Conservation (phyloP, 2,113 vertebrate genomes). For the Tympanuchus pallidicinctus region DNA sequence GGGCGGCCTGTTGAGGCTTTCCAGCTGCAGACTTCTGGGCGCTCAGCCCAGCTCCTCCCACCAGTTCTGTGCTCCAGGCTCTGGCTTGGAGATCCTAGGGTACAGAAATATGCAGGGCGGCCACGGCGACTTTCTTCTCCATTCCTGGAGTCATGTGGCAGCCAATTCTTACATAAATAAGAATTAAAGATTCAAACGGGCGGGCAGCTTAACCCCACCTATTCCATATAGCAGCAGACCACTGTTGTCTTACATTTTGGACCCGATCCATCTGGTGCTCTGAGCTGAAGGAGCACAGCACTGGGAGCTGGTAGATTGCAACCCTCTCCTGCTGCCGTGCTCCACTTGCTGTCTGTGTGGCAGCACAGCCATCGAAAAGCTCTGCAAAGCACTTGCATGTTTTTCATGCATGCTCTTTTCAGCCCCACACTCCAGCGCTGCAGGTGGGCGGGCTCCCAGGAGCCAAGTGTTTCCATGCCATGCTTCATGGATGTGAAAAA, state of each 20-base stretch:
- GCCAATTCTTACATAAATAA: neutral
- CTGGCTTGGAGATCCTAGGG: neutral
- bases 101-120: neutral
- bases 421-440: neutral
- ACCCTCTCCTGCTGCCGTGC: neutral
- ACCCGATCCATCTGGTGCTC: neutral
- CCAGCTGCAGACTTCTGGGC: neutral
- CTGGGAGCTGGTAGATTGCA: neutral
- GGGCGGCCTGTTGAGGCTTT: neutral
- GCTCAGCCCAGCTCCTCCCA: neutral
- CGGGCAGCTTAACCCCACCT: neutral
- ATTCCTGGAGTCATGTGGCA: neutral
- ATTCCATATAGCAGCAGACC: neutral
- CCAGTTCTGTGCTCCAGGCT: neutral
- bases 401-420: neutral
- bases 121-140: neutral
- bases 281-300: neutral
- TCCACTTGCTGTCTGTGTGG: fast-evolving
- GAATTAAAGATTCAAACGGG: neutral
- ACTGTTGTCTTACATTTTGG: neutral
- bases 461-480: neutral
- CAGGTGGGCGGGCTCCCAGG: neutral
- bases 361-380: neutral
- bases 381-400: neutral
- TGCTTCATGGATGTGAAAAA: neutral